A percentile compares a stretch with the other conserved stretches of the same genome.
phyloP scores from a whole-genome alignment of 1,140 invertebrate genomes.

The Pseudomyrmex gracilis region DNA sequence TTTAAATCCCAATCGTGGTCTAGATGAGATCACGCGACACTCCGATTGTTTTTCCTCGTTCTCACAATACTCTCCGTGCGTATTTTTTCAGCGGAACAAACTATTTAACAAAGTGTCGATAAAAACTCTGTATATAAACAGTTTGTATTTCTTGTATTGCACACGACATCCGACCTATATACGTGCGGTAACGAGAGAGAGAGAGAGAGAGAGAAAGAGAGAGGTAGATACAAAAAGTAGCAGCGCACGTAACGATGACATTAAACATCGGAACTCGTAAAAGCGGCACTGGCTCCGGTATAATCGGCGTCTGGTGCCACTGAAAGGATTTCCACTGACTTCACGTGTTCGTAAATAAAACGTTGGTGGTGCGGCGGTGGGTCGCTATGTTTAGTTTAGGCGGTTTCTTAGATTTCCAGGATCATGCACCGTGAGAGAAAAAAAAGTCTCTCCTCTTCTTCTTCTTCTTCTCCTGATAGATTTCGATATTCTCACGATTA shows the following conservation, averaged over 20 bases:
- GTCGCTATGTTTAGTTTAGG: slow-evolving; percentile 73
- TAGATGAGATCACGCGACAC: no score
- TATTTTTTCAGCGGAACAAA: no score
- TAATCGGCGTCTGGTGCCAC: slow-evolving; percentile 44
- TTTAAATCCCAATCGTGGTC: no score
- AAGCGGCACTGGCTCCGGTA: slow-evolving; percentile 17
- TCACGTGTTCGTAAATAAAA: slow-evolving; percentile 67
- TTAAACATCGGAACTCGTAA: slow-evolving; percentile 54
- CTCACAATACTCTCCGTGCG: no score
- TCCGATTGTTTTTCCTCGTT: no score
- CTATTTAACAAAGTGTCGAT: no score
- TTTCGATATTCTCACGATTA: background rate
- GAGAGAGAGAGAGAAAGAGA: background rate
- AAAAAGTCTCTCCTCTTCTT: slow-evolving; percentile 43
- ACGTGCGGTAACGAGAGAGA: background rate
- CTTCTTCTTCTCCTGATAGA: background rate
- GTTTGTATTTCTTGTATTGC: background rate
- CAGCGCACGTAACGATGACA: slow-evolving; percentile 38
- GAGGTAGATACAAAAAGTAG: slow-evolving; percentile 30
- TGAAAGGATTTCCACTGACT: slow-evolving; percentile 62
- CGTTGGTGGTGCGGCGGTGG: slow-evolving; percentile 61
- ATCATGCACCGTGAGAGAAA: slow-evolving; percentile 62
- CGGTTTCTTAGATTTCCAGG: slow-evolving; percentile 71
- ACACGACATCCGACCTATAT: slow-evolving; percentile 21
- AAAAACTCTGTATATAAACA: no score